Percentiles rank a stretch among this genome's conserved stretches.
These are phyloP conservation scores for Heptranchias perlo DNA, from an alignment of 2,113 vertebrate genomes.

Conservation along the genomic window DNA sequence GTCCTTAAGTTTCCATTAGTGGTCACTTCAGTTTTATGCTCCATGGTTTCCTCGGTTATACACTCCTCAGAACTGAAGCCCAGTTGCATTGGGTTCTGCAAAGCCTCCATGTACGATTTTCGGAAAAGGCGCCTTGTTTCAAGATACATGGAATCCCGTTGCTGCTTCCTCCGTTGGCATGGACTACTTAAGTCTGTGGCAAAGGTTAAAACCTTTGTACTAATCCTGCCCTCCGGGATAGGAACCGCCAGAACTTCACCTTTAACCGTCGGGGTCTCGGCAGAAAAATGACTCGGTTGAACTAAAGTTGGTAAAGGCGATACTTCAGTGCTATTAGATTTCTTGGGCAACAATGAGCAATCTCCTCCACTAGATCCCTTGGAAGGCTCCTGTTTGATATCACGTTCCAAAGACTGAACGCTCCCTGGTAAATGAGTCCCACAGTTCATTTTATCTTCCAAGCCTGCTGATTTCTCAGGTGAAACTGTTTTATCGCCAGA, in stretches of 20 bases:
- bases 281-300: background rate
- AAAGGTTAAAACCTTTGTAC: constrained; percentile 55
- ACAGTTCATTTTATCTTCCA: background rate
- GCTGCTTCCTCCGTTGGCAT: constrained; percentile 48
- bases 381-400: background rate
- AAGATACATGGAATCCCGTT: constrained; percentile 56
- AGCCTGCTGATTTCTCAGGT: constrained; percentile 51
- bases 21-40: constrained; percentile 42
- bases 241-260: background rate
- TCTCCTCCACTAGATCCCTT: background rate
- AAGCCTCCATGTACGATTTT: constrained; percentile 76
- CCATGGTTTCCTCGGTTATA: constrained; percentile 53
- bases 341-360: background rate
- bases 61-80: constrained; percentile 71
- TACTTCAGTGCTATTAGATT: background rate
- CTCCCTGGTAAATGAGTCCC: background rate
- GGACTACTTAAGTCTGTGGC: constrained; percentile 59
- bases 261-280: too few species aligned
- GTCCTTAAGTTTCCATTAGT: background rate
- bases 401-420: background rate
- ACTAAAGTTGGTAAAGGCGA: background rate
- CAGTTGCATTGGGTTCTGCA: constrained; percentile 73
- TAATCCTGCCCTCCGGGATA: constrained; percentile 44
- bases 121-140: constrained; percentile 68
- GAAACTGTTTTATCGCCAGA: constrained; percentile 51